These are phyloP conservation scores for Erpetoichthys calabaricus DNA, from an alignment of 2,797 vertebrate genomes.

Conservation along the genomic window DNA sequence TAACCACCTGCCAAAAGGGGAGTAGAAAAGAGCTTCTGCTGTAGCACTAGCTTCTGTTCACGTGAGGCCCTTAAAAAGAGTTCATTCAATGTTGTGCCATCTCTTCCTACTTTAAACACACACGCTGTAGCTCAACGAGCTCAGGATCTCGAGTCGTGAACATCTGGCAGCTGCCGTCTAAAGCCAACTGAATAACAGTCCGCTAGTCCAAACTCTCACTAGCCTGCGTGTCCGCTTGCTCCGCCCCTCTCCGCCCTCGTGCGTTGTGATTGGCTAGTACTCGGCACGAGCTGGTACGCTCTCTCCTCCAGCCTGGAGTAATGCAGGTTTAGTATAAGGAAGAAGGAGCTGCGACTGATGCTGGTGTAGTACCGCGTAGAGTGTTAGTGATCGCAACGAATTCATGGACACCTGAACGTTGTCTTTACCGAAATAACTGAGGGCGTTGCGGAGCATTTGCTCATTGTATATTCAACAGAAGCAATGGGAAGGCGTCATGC, in stretches of 20 bases:
- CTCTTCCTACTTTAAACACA: too few relatives aligned
- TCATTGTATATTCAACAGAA: conserved; percentile 24
- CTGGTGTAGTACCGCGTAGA: conserved; percentile 12
- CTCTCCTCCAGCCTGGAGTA: conserved; percentile 14
- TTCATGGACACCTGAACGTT: conserved; percentile 8
- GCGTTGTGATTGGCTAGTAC: conserved; percentile 32
- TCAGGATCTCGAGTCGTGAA: too few relatives aligned
- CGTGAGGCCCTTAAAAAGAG: too few relatives aligned
- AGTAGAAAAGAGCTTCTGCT: too few relatives aligned
- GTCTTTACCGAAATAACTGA: conserved; percentile 5
- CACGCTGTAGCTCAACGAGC: too few relatives aligned
- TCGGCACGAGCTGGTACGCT: conserved; percentile 12
- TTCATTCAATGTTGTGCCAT: too few relatives aligned
- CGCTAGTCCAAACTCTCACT: too few relatives aligned
- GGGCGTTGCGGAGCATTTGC: conserved; percentile 9
- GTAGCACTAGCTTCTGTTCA: too few relatives aligned
- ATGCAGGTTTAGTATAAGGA: conserved; percentile 20
- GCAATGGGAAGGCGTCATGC: conserved; percentile 34
- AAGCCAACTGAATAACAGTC: too few relatives aligned
- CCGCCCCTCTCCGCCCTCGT: conserved; percentile 22
- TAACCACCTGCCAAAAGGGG: too few relatives aligned
- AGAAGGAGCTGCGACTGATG: conserved; percentile 11
- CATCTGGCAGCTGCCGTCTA: too few relatives aligned
- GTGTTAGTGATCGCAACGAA: not conserved
- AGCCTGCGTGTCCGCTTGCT: too few relatives aligned